Evolutionary conservation across 2,113 vertebrate genomes (phyloP).

Genomic region (Oryctolagus cuniculus): mOryCun1.1 NC_091443.1:72626501-72627000

Average conservation of each 20-base stretch:
- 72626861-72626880: neutral
- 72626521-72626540: neutral
- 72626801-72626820: neutral
- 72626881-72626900: neutral
- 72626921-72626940: neutral
- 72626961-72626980: conserved; percentile 10
- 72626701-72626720: neutral
- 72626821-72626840: neutral
- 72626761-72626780: neutral
- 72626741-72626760: neutral
- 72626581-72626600: neutral
- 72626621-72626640: neutral
- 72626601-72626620: neutral
- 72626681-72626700: neutral
- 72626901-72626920: neutral
- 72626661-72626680: neutral
- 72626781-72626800: neutral
- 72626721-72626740: neutral
- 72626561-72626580: neutral
- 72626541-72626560: neutral
- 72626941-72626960: neutral
- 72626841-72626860: neutral
- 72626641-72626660: neutral
- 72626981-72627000: neutral
- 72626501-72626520: neutral